phyloP scores from a whole-genome alignment of 2,113 vertebrate species.

The Pterocles burchelli region DNA sequence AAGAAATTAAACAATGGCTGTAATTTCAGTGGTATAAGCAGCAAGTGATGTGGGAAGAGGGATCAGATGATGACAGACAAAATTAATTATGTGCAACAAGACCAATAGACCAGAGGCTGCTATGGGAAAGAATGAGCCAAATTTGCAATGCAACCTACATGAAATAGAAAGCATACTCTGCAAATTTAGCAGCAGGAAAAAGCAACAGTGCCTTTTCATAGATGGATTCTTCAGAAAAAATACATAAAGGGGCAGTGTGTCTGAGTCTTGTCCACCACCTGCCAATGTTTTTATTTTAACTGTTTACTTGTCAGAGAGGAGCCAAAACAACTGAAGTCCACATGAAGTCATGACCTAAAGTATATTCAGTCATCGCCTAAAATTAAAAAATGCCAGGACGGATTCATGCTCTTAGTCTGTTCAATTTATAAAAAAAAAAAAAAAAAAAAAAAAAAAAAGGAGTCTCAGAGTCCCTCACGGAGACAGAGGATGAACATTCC shows the following conservation, averaged over 20 bases:
- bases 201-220: neutral
- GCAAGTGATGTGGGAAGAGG: constrained; percentile 48
- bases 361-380: neutral
- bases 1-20: constrained; percentile 27
- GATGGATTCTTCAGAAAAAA: neutral
- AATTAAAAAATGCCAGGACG: neutral
- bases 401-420: neutral
- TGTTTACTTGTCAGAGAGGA: neutral
- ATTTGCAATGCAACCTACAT: neutral
- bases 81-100: constrained; percentile 18
- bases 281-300: neutral
- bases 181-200: neutral
- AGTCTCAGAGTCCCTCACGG: neutral
- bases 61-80: constrained; percentile 38
- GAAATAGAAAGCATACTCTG: constrained; percentile 13
- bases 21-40: constrained; percentile 23
- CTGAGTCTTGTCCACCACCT: neutral
- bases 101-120: neutral
- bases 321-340: neutral
- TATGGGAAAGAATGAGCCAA: neutral
- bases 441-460: neutral
- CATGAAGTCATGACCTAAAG: neutral
- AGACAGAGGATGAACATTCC: neutral
- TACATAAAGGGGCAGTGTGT: neutral
- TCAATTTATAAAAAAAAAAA: neutral